phyloP scores from a whole-genome alignment of 1,140 invertebrate species.

The Steinernema feltiae region DNA sequence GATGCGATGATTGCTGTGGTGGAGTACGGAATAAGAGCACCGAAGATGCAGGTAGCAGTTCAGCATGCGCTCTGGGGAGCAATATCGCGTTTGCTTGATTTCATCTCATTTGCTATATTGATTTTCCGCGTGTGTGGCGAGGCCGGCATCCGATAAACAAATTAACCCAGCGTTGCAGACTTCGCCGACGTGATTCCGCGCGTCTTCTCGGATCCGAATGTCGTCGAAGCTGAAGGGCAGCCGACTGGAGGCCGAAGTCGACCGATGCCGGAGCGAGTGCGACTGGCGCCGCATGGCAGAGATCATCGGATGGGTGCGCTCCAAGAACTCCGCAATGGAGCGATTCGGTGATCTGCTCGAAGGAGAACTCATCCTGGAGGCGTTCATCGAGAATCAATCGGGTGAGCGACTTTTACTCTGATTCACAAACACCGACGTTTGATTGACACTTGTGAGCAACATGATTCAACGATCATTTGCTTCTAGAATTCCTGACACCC shows the following conservation, averaged over 20 bases:
- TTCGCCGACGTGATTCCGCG: neutral
- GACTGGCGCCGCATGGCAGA: constrained; percentile 34
- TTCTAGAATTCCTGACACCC: constrained; percentile 20
- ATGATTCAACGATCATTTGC: constrained; percentile 8
- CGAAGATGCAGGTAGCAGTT: neutral
- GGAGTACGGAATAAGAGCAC: too few relatives aligned
- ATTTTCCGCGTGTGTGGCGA: constrained; percentile 11
- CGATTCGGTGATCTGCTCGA: constrained; percentile 25
- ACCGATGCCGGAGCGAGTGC: constrained; percentile 26
- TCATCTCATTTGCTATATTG: neutral
- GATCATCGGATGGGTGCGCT: constrained; percentile 21
- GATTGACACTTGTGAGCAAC: neutral
- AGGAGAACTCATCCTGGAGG: constrained; percentile 28
- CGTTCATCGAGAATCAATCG: constrained; percentile 27
- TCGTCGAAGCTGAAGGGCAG: constrained; percentile 36
- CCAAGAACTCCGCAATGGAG: constrained; percentile 30
- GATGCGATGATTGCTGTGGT: too few relatives aligned
- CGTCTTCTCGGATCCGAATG: neutral
- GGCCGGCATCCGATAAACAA: neutral
- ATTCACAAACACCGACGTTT: neutral
- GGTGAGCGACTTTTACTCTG: constrained; percentile 5
- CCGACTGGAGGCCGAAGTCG: constrained; percentile 35
- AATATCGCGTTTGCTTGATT: neutral
- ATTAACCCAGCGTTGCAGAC: neutral
- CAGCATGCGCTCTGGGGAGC: neutral